Evolutionary conservation across 2,113 vertebrate genomes (phyloP), one percentile per base, ranked within the genome.

Genomic region (Cyrtonyx montezumae): DNA sequence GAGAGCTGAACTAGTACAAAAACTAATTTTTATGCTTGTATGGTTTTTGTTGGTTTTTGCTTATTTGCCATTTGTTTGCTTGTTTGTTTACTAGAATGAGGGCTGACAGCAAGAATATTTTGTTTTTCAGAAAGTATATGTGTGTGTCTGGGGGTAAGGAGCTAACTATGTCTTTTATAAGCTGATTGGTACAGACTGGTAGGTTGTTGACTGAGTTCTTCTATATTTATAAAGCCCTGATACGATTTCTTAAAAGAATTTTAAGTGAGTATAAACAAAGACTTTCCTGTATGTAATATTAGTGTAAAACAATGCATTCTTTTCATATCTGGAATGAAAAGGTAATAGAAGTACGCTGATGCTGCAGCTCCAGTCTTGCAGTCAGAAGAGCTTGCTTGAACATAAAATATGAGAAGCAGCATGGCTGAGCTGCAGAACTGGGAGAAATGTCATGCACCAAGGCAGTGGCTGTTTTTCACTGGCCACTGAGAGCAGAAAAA

Each of bases 221-320:
- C 49, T 74, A 19, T 13, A 21, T 56, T 84, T 95, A 59, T 79
- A 55, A 82, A 67, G 11, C 32, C 83, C 11, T 88, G 82, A 34
- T 8, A n/a, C 23, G 48, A 21, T 23, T 17, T 79, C 48, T 78
- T 67, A 66, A 34, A 69, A 96, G n/a, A 95, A 80, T 85, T 77
- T 68, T 81, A 85, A 94, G 40, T 74, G 18, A 95, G 10, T 74
- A 74, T 91, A 90, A 92, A 71, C 18, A 91, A 94, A 93, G 25
- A 30, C 70, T 42, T 84, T 1, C 0, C 43, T 69, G 68, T 75
- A 89, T 23, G 15, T 21, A 89, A 16, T 68, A n/a, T 51, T 73
- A 53, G 40, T 77, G 17, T 56, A 92, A 87, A 88, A 5, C 23
- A 69, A 23, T 22, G 21, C 36, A n/a, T 84, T 85, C 36, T 84